Percentiles rank a stretch among this genome's conserved stretches.
These are phyloP conservation scores for Sebastes schlegelii DNA, from an alignment of 2,113 vertebrate genomes.

Conservation along the genomic window DNA sequence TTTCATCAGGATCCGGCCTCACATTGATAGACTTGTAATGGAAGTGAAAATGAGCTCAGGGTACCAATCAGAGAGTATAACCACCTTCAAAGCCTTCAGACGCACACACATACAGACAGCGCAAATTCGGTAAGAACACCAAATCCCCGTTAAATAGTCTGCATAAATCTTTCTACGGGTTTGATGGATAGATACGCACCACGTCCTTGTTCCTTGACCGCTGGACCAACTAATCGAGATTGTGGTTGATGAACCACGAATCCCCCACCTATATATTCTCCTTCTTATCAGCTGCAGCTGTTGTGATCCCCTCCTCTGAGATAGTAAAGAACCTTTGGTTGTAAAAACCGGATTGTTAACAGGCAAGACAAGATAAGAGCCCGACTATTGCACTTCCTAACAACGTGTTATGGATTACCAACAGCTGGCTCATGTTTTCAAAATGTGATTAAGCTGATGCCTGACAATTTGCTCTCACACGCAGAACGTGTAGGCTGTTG, in stretches of 20 bases:
- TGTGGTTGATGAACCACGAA: constrained; percentile 52
- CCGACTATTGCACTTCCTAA: constrained; percentile 42
- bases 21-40: constrained; percentile 72
- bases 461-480: background rate
- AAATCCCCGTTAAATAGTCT: constrained; percentile 15
- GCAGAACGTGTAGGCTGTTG: background rate
- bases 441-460: constrained; percentile 24
- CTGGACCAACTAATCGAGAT: constrained; percentile 54
- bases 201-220: constrained; percentile 49
- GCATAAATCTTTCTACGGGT: constrained; percentile 36
- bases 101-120: constrained; percentile 15
- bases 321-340: constrained; percentile 32
- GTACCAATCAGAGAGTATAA: constrained; percentile 49
- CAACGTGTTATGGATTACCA: constrained; percentile 55
- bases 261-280: constrained; percentile 31
- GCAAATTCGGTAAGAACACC: constrained; percentile 25
- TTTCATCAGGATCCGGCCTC: constrained; percentile 67
- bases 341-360: constrained; percentile 61
- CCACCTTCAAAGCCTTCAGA: constrained; percentile 46
- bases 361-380: constrained; percentile 64
- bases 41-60: constrained; percentile 71
- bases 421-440: constrained; percentile 51
- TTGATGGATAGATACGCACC: constrained; percentile 54
- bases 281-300: constrained; percentile 62
- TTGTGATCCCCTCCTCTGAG: constrained; percentile 21